These are phyloP conservation scores for Mormyrus iriodes DNA, from an alignment of 2,113 vertebrate species.

Conservation along the genomic window DNA sequence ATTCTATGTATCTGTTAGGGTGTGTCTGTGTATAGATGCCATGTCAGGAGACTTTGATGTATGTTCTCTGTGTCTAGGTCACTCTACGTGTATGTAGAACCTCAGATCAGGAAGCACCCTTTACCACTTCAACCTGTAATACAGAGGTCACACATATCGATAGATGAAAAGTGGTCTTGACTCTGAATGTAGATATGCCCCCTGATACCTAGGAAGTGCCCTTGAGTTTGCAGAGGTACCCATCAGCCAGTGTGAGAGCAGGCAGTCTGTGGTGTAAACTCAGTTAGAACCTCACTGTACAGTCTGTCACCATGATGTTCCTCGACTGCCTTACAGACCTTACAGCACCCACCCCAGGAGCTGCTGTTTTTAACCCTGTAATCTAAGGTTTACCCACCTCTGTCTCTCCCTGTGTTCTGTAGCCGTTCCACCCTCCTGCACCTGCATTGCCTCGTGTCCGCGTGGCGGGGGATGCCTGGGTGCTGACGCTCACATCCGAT, in stretches of 20 bases:
- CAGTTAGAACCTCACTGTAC: not conserved
- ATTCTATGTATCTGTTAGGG: not conserved
- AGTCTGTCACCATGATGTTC: not conserved
- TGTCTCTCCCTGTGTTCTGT: not conserved
- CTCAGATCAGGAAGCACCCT: not conserved
- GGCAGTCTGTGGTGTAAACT: not conserved
- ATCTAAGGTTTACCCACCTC: not conserved
- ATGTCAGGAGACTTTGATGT: not conserved
- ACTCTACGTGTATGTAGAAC: not conserved
- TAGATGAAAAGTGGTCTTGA: not conserved
- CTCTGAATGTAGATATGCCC: not conserved
- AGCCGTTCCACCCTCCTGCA: conserved; percentile 36
- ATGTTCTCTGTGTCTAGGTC: not conserved
- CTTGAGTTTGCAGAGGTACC: not conserved
- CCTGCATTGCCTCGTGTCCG: conserved; percentile 39
- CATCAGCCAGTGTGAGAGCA: not conserved
- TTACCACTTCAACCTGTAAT: not conserved
- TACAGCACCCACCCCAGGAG: not conserved
- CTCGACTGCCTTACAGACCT: not conserved
- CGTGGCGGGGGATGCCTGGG: conserved; percentile 48
- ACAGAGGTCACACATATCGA: not conserved
- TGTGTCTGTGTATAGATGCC: not conserved
- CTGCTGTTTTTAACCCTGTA: not conserved
- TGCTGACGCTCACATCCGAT: conserved; percentile 39
- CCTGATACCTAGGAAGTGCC: not conserved